Percentiles rank a stretch among this genome's conserved stretches.
Evolutionary conservation across 2,888 invertebrate genomes (phyloP).

Genomic region (Euplagia quadripunctaria): DNA sequence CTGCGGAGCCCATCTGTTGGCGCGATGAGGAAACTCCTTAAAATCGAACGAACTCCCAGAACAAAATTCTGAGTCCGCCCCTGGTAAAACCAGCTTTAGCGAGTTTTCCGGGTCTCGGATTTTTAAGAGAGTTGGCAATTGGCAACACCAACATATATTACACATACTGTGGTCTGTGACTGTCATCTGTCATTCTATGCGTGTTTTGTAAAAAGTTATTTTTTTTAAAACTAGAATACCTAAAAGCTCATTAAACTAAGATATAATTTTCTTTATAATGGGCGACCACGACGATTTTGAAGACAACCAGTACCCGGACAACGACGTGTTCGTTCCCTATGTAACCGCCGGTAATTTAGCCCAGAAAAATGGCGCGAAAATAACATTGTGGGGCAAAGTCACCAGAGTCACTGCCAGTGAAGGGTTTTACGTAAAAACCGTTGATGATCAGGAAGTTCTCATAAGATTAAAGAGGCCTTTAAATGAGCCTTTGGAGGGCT

Average conservation of each 20-base stretch:
- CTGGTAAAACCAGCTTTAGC: too few relatives aligned
- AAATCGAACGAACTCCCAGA: too few relatives aligned
- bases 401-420: conserved; percentile 80
- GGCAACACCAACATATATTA: too few relatives aligned
- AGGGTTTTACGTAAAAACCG: conserved; percentile 81
- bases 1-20: too few relatives aligned
- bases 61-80: too few relatives aligned
- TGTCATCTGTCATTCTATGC: too few relatives aligned
- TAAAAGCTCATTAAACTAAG: background rate
- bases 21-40: too few relatives aligned
- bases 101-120: too few relatives aligned
- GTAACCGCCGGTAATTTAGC: conserved; percentile 80
- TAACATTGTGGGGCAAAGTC: conserved; percentile 82
- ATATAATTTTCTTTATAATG: conserved; percentile 55
- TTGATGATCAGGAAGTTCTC: conserved; percentile 81
- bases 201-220: background rate
- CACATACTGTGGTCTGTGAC: too few relatives aligned
- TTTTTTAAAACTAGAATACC: background rate
- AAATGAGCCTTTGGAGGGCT: conserved; percentile 79
- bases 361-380: conserved; percentile 82
- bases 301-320: conserved; percentile 82
- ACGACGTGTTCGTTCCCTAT: conserved; percentile 82
- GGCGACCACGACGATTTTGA: conserved; percentile 81
- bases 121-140: too few relatives aligned
- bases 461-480: conserved; percentile 75